These are phyloP conservation scores for Cottus gobio DNA, from an alignment of 2,113 vertebrate genomes.

Conservation along the genomic window DNA sequence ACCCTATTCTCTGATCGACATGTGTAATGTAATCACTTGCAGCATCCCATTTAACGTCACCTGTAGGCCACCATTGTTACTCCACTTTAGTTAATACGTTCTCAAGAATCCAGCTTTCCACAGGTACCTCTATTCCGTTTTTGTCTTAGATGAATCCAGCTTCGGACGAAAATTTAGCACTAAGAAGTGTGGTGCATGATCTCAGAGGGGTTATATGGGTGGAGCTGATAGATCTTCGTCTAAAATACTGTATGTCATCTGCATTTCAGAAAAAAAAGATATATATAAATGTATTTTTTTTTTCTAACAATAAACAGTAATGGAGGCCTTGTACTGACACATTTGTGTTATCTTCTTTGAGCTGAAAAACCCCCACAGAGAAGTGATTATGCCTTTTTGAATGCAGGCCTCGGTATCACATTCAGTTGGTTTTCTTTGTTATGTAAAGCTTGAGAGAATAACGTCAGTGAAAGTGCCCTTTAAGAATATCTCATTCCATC, in stretches of 20 bases:
- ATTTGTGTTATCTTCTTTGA: neutral
- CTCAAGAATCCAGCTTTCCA: slow-evolving; percentile 43
- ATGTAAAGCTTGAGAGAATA: slow-evolving; percentile 25
- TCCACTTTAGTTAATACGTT: slow-evolving; percentile 34
- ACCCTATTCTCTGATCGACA: neutral
- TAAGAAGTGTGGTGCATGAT: slow-evolving; percentile 3
- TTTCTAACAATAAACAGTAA: neutral
- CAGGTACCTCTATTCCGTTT: neutral
- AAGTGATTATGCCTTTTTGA: neutral
- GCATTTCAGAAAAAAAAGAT: neutral
- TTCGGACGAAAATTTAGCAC: slow-evolving; percentile 49
- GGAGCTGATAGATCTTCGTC: slow-evolving; percentile 15
- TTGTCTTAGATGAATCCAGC: slow-evolving; percentile 61
- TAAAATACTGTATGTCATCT: slow-evolving; percentile 3
- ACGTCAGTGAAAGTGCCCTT: slow-evolving; percentile 30
- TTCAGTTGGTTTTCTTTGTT: neutral
- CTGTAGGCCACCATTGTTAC: neutral
- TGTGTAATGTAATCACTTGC: slow-evolving; percentile 30
- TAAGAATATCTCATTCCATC: slow-evolving; percentile 46
- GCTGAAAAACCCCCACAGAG: neutral
- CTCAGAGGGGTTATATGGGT: slow-evolving; percentile 37
- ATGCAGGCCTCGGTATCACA: neutral
- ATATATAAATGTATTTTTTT: neutral
- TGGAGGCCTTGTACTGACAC: neutral
- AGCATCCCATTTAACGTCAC: slow-evolving; percentile 20